A percentile compares a stretch with the other conserved stretches of the same genome.
Conservation (phyloP, 2,113 vertebrate genomes). For the Pitta sordida region DNA sequence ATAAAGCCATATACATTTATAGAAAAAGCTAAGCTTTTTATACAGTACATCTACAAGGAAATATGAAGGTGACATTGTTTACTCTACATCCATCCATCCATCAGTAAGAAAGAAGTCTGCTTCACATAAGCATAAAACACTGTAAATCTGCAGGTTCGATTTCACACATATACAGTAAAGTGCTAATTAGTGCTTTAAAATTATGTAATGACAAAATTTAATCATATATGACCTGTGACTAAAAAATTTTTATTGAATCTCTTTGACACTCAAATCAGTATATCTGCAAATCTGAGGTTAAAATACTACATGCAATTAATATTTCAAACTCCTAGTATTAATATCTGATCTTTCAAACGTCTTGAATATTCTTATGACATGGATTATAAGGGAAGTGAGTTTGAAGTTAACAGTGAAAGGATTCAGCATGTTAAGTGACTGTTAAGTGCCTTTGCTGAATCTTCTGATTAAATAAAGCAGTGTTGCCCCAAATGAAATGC, state of each 20-base stretch:
- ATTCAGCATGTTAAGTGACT: neutral
- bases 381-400: neutral
- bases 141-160: neutral
- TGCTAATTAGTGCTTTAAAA: neutral
- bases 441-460: neutral
- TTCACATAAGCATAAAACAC: neutral
- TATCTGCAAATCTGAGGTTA: neutral
- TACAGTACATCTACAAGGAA: neutral
- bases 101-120: neutral
- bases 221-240: neutral
- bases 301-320: neutral
- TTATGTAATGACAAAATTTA: neutral
- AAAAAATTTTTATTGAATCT: neutral
- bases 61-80: conserved; percentile 13
- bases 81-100: neutral
- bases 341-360: too few species aligned
- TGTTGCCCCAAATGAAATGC: neutral
- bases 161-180: neutral
- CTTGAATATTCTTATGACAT: neutral
- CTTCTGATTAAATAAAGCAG: neutral
- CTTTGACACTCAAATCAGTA: neutral
- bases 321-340: too few species aligned
- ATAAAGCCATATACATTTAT: neutral
- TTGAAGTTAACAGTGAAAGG: neutral
- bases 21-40: neutral